These are phyloP conservation scores for Zapus hudsonius DNA, from an alignment of 2,113 vertebrate species.

Conservation along the genomic window DNA sequence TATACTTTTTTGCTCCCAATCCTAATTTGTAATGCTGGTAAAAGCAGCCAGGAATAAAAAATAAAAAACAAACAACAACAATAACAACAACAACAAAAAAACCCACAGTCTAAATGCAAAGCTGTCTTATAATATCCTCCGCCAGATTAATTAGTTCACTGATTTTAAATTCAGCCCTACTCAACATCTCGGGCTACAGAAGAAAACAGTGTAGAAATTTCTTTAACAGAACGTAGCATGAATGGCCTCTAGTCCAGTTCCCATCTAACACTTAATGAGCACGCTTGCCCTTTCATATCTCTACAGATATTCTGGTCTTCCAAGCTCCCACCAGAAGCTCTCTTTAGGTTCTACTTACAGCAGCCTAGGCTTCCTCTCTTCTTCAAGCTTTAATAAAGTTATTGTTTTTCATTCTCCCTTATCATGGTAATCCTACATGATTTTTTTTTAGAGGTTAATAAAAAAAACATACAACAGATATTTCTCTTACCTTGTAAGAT, in stretches of 20 bases:
- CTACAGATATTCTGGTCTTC: background rate
- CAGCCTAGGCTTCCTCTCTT: no score
- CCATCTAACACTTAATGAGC: no score
- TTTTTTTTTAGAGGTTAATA: slow-evolving; percentile 39
- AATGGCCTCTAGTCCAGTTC: background rate
- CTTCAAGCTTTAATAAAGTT: background rate
- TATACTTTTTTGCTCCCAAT: no score
- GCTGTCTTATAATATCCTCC: background rate
- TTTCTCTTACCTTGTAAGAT: slow-evolving; percentile 95
- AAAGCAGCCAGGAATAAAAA: background rate
- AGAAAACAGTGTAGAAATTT: background rate
- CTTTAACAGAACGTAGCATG: background rate
- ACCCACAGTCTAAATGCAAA: background rate
- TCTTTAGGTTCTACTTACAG: background rate
- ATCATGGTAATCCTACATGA: background rate
- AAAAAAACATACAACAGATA: background rate
- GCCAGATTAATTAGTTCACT: background rate
- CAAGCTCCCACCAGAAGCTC: background rate
- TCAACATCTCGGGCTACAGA: background rate
- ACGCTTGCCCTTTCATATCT: no score
- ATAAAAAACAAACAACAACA: no score
- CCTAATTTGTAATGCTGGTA: no score
- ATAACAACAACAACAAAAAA: no score
- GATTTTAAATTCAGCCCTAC: background rate
- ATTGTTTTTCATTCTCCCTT: background rate